Evolutionary conservation across 2,113 vertebrate genomes (phyloP), one percentile per base, ranked within the genome.

Genomic region (Daboia siamensis): DNA sequence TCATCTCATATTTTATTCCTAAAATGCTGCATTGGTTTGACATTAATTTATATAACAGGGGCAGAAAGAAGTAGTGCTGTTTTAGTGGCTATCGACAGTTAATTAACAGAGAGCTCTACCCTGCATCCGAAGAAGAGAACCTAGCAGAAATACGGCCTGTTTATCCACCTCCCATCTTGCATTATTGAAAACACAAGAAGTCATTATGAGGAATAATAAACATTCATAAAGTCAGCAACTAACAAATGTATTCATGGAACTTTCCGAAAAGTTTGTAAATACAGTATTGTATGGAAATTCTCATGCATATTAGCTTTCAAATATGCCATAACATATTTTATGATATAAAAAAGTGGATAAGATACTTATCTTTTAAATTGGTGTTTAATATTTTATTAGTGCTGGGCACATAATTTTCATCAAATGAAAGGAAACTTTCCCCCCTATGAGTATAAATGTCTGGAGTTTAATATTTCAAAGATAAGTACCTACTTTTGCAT

Each of bases 371-470:
- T 98, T 98, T 98, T 98, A 98, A 98, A 98, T 98, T 98, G 98
- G 98, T 98, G 97, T 98, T 98, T 98, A 98, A 98, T 98, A 98
- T 98, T 98, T 98, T 98, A 98, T 98, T 98, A 98, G 97, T 97
- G 96, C 97, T 95, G 97, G 97, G 97, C 97, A 98, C 98, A 98
- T 98, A 98, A 98, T 98, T 98, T 97, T 98, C 98, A 98, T 98
- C 98, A 98, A 98, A 98, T 97, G 97, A 96, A 97, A 98, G 97
- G 97, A 97, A 97, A 97, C 97, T 97, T 97, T 97, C 97, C 97
- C 98, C 98, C 97, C 97, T 97, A 96, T 96, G 97, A 97, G 97
- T 98, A 98, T 98, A 98, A 98, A 98, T 98, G 98, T 98, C 98
- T 98, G 94, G 97, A 98, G 97, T 97, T 97, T 98, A 98, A 98